phyloP scores from a whole-genome alignment of 2,888 invertebrate species.

The Ormia ochracea region DNA sequence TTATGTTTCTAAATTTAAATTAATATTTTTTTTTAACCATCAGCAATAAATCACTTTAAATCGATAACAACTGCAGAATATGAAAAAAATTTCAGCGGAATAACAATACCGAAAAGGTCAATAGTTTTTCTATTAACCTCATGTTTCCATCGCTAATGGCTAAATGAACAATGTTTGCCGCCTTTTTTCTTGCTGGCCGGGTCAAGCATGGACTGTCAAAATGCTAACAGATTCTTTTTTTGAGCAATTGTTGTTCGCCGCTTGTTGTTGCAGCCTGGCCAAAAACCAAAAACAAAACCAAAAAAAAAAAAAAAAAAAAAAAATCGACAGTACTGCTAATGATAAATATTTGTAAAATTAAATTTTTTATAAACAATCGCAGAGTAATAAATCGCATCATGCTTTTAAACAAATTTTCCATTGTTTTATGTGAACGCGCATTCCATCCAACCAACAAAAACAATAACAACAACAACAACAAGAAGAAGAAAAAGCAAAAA shows the following conservation, averaged over 20 bases:
- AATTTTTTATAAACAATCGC: conserved; percentile 23
- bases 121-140: conserved; percentile 72
- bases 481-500: too few species aligned
- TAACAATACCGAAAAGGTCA: conserved; percentile 66
- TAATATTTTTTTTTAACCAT: not conserved
- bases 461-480: too few species aligned
- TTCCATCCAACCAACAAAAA: not conserved
- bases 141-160: conserved; percentile 52
- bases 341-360: conserved; percentile 31
- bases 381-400: conserved; percentile 58
- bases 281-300: too few species aligned
- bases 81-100: not conserved
- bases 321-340: conserved; percentile 14
- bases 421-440: conserved; percentile 38
- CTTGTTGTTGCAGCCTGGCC: not conserved
- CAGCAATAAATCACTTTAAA: conserved; percentile 31
- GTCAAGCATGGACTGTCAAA: conserved; percentile 66
- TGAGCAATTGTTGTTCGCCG: not conserved
- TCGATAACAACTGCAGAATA: conserved; percentile 25
- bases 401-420: conserved; percentile 44
- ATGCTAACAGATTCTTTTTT: conserved; percentile 61
- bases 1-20: not conserved
- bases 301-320: too few species aligned
- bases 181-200: conserved; percentile 46
- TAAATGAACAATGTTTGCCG: conserved; percentile 28